These are phyloP conservation scores for Heliconius melpomene DNA, from an alignment of 1,140 invertebrate genomes.

Conservation along the genomic window DNA sequence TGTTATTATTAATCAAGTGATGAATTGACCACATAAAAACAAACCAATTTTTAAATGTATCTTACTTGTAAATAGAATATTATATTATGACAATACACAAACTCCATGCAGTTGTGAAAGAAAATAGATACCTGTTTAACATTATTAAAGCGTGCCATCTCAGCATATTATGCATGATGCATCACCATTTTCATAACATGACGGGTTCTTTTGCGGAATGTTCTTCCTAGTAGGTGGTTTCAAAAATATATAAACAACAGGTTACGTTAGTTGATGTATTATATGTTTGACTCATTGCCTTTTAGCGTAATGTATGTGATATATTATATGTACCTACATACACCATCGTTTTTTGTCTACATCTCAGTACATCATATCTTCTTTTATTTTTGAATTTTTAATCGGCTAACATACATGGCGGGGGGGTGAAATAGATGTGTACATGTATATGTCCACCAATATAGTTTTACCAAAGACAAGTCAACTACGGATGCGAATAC, in stretches of 20 bases:
- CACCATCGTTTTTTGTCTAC: not conserved
- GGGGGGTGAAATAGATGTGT: no score
- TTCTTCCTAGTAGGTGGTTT: conserved; percentile 21
- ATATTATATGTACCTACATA: not conserved
- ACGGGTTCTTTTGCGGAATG: conserved; percentile 7
- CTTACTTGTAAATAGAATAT: no score
- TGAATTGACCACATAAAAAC: no score
- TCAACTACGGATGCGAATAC: no score
- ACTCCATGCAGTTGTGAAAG: conserved; percentile 17
- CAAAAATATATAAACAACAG: not conserved
- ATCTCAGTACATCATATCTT: not conserved
- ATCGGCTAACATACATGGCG: no score
- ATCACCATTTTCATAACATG: conserved; percentile 20
- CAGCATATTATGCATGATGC: conserved; percentile 15
- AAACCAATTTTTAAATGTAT: no score
- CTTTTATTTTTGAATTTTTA: no score
- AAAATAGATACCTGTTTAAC: conserved; percentile 17
- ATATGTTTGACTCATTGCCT: not conserved
- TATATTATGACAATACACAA: not conserved
- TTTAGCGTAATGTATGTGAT: not conserved
- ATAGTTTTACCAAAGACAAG: no score
- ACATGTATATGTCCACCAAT: no score
- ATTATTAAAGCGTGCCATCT: conserved; percentile 8
- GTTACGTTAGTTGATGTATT: not conserved
- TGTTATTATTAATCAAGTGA: no score